A percentile compares a stretch with the other conserved stretches of the same genome.
phyloP scores from a whole-genome alignment of 2,113 vertebrate species.

The Sialia sialis region DNA sequence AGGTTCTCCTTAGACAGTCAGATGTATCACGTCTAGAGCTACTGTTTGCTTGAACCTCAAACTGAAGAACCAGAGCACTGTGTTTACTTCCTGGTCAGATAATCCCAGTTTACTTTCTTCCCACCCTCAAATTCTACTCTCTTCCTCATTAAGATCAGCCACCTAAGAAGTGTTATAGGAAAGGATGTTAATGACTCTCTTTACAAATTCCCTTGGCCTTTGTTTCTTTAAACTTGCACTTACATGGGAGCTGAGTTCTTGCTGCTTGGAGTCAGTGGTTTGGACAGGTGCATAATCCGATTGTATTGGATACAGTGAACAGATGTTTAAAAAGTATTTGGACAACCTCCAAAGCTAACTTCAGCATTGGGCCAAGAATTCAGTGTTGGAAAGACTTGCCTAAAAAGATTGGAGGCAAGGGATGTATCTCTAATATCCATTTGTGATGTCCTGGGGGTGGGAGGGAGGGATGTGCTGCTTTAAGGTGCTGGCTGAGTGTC shows the following conservation, averaged over 20 bases:
- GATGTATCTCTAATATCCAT: not conserved
- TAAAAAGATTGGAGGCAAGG: not conserved
- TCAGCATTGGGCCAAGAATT: not conserved
- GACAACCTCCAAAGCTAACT: conserved; percentile 12
- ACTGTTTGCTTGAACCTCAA: not conserved
- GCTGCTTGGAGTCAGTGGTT: not conserved
- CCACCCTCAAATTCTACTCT: not conserved
- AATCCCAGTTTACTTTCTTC: not conserved
- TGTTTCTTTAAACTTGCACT: not conserved
- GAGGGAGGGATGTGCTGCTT: not conserved
- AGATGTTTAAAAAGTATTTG: not conserved
- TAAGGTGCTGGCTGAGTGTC: not conserved
- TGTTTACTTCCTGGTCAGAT: not conserved
- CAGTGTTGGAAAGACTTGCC: not conserved
- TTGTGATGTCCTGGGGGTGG: not conserved
- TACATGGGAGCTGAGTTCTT: not conserved
- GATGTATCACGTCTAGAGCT: not conserved
- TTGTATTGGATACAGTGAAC: conserved; percentile 5
- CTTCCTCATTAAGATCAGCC: not conserved
- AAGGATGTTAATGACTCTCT: not conserved
- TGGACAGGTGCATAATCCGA: not conserved
- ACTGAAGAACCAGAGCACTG: not conserved
- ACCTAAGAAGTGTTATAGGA: not conserved
- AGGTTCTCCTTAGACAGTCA: not conserved
- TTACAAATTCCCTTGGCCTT: not conserved